Evolutionary conservation across 2,888 invertebrate genomes (phyloP), one percentile per base, ranked within the genome.

Genomic region (Meteorus cinctellus): DNA sequence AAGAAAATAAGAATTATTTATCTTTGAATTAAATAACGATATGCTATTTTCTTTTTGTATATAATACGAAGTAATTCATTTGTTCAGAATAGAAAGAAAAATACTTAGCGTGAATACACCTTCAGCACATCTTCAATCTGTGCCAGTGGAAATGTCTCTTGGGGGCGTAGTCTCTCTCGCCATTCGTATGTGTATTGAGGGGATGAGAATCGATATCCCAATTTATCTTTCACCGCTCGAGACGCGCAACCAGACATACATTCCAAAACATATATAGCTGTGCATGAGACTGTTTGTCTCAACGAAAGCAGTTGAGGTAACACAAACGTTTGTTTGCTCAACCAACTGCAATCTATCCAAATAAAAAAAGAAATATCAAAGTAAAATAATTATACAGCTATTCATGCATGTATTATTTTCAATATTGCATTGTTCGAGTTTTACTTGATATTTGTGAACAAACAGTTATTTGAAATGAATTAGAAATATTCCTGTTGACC

Each of bases 261-360:
- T 55, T 55, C 4, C 19, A 24, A 24, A 55, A 55, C n/a, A 24
- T 55, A 55, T 55, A 55, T 19, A 24, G 19, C n/a, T 55, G 55
- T 19, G n/a, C 79, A 79, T 78, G 77, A 45, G 80, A 72, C 74
- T 77, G 78, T 80, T 80, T 80, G 79, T 80, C 79, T 45, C 71
- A 62, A 55, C 71, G 27, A 71, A 31, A n/a, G 62, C n/a, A n/a
- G 41, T 65, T 65, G 65, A 27, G 27, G 60, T 45, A 55, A 34
- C 14, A 48, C 24, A 48, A 68, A 5, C 45, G 45, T 71, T 62
- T 71, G 71, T 71, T 71, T 71, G 41, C 62, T n/a, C 27, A 62
- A 71, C 60, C 36, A 60, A 71, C 62, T 45, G 34, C 31, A 34
- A 24, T 31, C 65, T 19, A 41, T 65, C 19, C 5, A 4, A 19